Evolutionary conservation across 2,888 invertebrate genomes (phyloP).

Genomic region (Nasonovia ribisnigri): DNA sequence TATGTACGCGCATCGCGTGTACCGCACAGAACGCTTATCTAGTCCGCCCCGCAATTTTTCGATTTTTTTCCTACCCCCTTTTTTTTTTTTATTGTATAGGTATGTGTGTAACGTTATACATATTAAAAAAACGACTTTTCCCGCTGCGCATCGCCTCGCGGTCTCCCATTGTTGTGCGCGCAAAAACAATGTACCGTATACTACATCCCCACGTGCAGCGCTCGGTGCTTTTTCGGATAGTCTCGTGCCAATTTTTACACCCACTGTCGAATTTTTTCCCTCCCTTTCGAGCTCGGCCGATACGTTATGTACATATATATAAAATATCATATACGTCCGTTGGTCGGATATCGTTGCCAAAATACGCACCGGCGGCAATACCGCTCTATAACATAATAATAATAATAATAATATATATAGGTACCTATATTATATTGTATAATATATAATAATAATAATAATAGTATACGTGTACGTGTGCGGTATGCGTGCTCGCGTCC

Average conservation of each 20-base stretch:
- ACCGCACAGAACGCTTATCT: neutral
- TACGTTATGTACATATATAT: neutral
- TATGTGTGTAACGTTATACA: neutral
- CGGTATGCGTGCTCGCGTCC: neutral
- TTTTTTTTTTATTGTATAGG: neutral
- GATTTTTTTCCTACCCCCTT: neutral
- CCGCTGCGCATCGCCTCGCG: neutral
- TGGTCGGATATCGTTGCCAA: constrained; percentile 39
- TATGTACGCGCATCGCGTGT: neutral
- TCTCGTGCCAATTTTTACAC: constrained; percentile 59
- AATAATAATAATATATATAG: neutral
- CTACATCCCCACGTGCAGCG: neutral
- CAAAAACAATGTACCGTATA: constrained; percentile 17
- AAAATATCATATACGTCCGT: neutral
- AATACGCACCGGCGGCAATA: neutral
- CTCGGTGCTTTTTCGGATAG: neutral
- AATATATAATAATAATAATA: neutral
- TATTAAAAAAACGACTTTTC: neutral
- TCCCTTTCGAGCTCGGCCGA: neutral
- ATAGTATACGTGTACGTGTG: neutral
- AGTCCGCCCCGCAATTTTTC: neutral
- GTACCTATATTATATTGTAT: neutral
- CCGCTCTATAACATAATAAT: too few species aligned
- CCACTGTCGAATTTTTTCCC: constrained; percentile 51
- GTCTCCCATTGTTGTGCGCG: neutral